These are phyloP conservation scores for Euproctis similis DNA, from an alignment of 2,888 invertebrate genomes.

Conservation along the genomic window DNA sequence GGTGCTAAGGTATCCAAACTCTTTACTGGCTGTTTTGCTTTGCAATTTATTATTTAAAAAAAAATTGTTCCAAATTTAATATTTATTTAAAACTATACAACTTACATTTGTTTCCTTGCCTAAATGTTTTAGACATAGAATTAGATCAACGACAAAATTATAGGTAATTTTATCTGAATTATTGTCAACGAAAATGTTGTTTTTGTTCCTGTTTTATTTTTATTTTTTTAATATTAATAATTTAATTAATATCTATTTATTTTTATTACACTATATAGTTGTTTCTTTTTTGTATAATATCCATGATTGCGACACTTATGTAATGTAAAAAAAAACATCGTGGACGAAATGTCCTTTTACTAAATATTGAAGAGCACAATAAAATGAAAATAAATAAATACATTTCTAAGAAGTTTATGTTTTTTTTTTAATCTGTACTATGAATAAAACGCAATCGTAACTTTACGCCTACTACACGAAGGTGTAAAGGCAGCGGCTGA, in stretches of 20 bases:
- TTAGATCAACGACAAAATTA: too few relatives aligned
- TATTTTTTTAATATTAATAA: too few relatives aligned
- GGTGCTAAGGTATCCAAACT: too few relatives aligned
- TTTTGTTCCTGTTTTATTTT: conserved; percentile 26
- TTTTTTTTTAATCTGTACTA: too few relatives aligned
- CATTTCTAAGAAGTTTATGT: conserved; percentile 54
- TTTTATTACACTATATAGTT: conserved; percentile 39
- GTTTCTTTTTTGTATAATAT: conserved; percentile 52
- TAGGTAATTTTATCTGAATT: too few relatives aligned
- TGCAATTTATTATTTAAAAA: conserved; percentile 20
- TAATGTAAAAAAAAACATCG: conserved; percentile 52
- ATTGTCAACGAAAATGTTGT: conserved; percentile 31
- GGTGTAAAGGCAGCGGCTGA: too few relatives aligned
- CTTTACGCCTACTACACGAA: too few relatives aligned
- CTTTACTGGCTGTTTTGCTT: too few relatives aligned
- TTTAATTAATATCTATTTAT: conserved; percentile 46
- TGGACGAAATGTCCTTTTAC: conserved; percentile 50
- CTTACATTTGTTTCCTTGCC: conserved; percentile 14
- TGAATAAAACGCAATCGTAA: too few relatives aligned
- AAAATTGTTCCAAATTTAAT: conserved; percentile 15
- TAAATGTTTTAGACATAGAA: conserved; percentile 12
- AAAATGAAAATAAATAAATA: conserved; percentile 73
- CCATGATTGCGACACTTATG: conserved; percentile 50
- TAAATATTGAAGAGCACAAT: conserved; percentile 71
- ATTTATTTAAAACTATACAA: conserved; percentile 20